Conservation (phyloP, 2,113 vertebrate genomes). For the Spizaetus ornatus region DNA sequence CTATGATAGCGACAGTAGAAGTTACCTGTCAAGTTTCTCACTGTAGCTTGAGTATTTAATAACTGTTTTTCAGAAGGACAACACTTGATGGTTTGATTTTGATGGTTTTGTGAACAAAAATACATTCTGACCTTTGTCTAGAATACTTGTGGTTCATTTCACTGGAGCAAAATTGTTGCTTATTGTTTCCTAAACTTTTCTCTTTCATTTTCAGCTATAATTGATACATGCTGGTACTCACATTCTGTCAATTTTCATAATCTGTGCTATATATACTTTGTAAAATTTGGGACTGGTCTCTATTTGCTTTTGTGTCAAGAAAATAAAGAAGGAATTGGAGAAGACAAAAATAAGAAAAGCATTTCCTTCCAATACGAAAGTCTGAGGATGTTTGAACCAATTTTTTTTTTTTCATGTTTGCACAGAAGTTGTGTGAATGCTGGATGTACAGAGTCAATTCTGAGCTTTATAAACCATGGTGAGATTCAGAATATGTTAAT, state of each 20-base stretch:
- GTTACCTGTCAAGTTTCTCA: background rate
- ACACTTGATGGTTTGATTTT: background rate
- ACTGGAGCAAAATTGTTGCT: background rate
- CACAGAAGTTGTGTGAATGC: background rate
- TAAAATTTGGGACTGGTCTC: background rate
- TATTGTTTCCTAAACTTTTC: background rate
- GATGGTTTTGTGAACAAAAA: background rate
- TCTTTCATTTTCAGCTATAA: background rate
- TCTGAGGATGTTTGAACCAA: background rate
- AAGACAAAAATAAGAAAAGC: background rate
- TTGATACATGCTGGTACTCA: background rate
- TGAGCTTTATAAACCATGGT: background rate
- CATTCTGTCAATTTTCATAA: background rate
- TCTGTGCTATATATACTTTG: background rate
- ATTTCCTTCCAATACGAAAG: background rate
- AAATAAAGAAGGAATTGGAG: background rate
- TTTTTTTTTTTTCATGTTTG: background rate
- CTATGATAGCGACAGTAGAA: background rate
- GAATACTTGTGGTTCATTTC: background rate
- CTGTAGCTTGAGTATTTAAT: background rate
- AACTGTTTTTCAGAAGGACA: background rate
- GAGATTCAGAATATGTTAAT: background rate
- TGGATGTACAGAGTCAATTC: background rate
- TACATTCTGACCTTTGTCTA: background rate
- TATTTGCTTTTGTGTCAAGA: background rate